Conservation (phyloP, 2,888 invertebrate species). For the Leucozona laternaria region DNA sequence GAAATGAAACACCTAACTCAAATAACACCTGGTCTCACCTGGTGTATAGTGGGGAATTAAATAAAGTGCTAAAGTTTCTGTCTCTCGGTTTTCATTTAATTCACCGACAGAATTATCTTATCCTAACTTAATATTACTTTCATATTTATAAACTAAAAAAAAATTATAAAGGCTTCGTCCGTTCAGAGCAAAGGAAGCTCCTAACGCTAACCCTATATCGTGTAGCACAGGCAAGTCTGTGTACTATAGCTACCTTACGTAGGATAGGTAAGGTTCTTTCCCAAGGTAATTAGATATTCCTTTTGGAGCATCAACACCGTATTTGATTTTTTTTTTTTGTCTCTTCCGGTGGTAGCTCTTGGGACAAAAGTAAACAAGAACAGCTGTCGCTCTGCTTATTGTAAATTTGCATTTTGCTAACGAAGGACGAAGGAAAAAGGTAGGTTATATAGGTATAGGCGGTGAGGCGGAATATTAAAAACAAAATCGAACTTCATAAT, state of each 20-base stretch:
- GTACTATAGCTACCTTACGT: neutral
- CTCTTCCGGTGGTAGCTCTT: neutral
- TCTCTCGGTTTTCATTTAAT: neutral
- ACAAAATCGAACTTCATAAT: slow-evolving; percentile 38
- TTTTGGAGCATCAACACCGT: slow-evolving; percentile 25
- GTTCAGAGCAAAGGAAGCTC: neutral
- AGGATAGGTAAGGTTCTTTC: neutral
- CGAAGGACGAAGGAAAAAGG: neutral
- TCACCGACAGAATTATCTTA: neutral
- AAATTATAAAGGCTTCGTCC: neutral
- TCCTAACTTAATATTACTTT: slow-evolving; percentile 15
- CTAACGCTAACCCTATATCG: neutral
- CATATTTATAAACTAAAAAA: slow-evolving; percentile 6
- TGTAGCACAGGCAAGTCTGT: neutral
- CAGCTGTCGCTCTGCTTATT: slow-evolving; percentile 6
- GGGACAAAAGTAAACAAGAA: slow-evolving; percentile 43
- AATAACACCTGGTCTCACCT: neutral
- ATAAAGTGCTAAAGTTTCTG: slow-evolving; percentile 4
- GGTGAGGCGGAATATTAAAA: slow-evolving; percentile 34
- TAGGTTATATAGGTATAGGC: neutral
- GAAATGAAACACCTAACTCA: slow-evolving; percentile 3
- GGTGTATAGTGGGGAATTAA: neutral
- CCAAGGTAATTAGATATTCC: slow-evolving; percentile 33
- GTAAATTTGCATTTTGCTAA: slow-evolving; percentile 31
- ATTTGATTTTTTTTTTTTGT: slow-evolving; percentile 29